Evolutionary conservation across 2,797 vertebrate genomes (phyloP), one percentile per base, ranked within the genome.

Genomic region (Cuniculus paca): DNA sequence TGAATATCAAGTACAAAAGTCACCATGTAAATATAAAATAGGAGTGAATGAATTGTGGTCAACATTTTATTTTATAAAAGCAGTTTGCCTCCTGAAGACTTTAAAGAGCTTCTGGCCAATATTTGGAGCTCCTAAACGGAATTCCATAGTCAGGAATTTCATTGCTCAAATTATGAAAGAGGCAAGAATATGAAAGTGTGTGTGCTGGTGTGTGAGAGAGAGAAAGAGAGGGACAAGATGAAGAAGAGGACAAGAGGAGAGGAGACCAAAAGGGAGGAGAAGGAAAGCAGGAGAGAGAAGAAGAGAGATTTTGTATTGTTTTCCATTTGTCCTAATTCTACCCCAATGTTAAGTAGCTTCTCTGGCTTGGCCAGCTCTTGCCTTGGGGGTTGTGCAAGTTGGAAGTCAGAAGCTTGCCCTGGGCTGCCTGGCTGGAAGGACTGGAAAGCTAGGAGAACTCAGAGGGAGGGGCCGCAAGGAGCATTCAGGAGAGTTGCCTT

Each of bases 1-100:
- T 96, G 78, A 95, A 95, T 96, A 97, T 92, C 91, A 90, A 88
- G 77, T 92, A 88, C 83, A 94, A 97, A 96, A 97, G 93, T 92
- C 74, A 85, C 65, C 68, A 54, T 72, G 86, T 93, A 96, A 93
- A 95, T 97, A 90, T 92, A 85, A 96, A 97, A 92, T 61, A 74
- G 52, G 65, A 96, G 28, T 63, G 81, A 97, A 85, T 97, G 54
- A 95, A 94, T 82, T 52, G 74, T 92, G 93, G 81, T 92, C 92
- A 93, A 39, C 11, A 19, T 92, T 95, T 94, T 74, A 72, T 93
- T 96, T 97, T 95, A 93, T 90, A 90, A 95, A 97, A 88, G 88
- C n/a, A 93, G 2, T 96, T 94, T 94, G 72, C 75, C 26, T 93
- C 72, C 85, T 60, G 36, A 86, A 89, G 6, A 68, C 78, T 91